phyloP scores from a whole-genome alignment of 92 coral and sea anemone species.

The Anthopleura xanthogrammica region DNA sequence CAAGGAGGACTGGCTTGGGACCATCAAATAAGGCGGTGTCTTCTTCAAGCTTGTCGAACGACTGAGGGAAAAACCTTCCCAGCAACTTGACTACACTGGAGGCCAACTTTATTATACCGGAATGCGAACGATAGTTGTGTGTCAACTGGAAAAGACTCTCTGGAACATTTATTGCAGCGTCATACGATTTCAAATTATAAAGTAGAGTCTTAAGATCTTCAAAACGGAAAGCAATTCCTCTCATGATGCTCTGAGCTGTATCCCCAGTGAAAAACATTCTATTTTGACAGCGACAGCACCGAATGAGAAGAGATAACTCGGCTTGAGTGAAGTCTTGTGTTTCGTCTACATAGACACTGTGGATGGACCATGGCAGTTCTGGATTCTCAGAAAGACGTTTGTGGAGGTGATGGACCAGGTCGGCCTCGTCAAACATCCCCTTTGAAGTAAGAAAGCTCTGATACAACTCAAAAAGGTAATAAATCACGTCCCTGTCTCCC shows the following conservation, averaged over 20 bases:
- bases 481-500: slow-evolving; percentile 69
- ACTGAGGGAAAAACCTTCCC: slow-evolving; percentile 75
- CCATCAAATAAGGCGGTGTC: slow-evolving; percentile 83
- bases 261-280: slow-evolving; percentile 96
- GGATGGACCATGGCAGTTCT: slow-evolving; percentile 52
- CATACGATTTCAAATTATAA: slow-evolving; percentile 63
- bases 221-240: slow-evolving; percentile 96
- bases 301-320: slow-evolving; percentile 79
- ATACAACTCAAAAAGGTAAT: slow-evolving; percentile 67
- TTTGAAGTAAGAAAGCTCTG: slow-evolving; percentile 47
- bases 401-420: slow-evolving; percentile 72
- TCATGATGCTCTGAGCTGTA: slow-evolving; percentile 98
- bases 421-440: slow-evolving; percentile 94
- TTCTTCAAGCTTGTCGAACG: slow-evolving; percentile 76
- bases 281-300: slow-evolving; percentile 82
- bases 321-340: slow-evolving; percentile 99
- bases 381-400: slow-evolving; percentile 54
- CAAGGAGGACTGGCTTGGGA: slow-evolving; percentile 87
- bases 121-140: slow-evolving; percentile 95
- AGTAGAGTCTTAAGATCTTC: slow-evolving; percentile 84
- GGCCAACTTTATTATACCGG: slow-evolving; percentile 83
- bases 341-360: slow-evolving; percentile 90
- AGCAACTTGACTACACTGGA: slow-evolving; percentile 79
- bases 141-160: slow-evolving; percentile 76
- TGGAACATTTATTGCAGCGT: slow-evolving; percentile 60